Evolutionary conservation across 1,140 invertebrate genomes (phyloP).

Genomic region (Tyrophagus putrescentiae): DNA sequence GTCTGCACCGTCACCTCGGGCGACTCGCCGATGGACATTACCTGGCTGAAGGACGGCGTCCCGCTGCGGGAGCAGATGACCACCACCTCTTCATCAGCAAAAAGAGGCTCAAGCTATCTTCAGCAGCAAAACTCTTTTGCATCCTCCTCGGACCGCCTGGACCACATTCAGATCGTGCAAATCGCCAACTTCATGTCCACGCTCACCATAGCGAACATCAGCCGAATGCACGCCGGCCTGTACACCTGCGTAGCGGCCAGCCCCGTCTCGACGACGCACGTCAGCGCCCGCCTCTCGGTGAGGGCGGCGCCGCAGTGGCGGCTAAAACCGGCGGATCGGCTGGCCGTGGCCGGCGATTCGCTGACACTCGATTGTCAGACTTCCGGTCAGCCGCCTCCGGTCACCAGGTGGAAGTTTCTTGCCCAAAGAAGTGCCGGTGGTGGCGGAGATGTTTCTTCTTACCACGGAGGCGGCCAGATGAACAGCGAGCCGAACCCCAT

Average conservation of each 20-base stretch:
- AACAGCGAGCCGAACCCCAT: conserved; percentile 19
- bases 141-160: neutral
- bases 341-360: conserved; percentile 25
- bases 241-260: conserved; percentile 66
- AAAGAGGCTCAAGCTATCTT: neutral
- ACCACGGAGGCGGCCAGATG: neutral
- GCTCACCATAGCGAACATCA: conserved; percentile 57
- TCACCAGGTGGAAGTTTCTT: conserved; percentile 29
- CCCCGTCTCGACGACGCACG: conserved; percentile 57
- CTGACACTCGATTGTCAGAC: conserved; percentile 29
- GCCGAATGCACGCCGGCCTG: conserved; percentile 55
- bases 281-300: conserved; percentile 60
- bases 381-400: conserved; percentile 29
- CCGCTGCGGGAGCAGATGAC: conserved; percentile 32
- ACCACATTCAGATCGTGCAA: conserved; percentile 26
- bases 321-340: conserved; percentile 26
- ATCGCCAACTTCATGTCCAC: conserved; percentile 29
- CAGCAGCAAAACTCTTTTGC: neutral
- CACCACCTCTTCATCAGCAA: too few relatives aligned
- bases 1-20: conserved; percentile 28
- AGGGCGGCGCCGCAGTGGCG: conserved; percentile 36
- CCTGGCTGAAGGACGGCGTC: conserved; percentile 58
- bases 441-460: neutral
- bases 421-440: neutral
- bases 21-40: conserved; percentile 52